phyloP scores from a whole-genome alignment of 2,113 vertebrate genomes.

The Manacus vitellinus region DNA sequence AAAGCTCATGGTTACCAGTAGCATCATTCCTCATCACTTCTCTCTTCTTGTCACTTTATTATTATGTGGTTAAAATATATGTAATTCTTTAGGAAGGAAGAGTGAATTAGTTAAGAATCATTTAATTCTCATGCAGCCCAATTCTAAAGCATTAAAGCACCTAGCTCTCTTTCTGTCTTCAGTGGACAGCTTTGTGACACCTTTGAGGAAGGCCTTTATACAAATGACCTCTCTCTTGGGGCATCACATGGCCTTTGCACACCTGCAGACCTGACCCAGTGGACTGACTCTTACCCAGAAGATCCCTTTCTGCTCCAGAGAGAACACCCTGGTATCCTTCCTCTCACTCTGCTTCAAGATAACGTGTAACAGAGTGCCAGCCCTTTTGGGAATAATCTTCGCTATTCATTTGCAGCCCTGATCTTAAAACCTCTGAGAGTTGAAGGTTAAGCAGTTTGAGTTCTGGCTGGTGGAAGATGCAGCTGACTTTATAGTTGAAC shows the following conservation, averaged over 20 bases:
- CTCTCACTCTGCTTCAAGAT: rapidly evolving
- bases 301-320: not conserved
- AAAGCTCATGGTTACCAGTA: not conserved
- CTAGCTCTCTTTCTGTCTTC: not conserved
- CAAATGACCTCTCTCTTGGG: not conserved
- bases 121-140: not conserved
- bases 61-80: not conserved
- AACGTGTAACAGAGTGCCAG: not conserved
- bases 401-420: not conserved
- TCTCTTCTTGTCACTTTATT: not conserved
- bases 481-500: not conserved
- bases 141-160: not conserved
- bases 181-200: not conserved
- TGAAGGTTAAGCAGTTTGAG: constrained; percentile 4
- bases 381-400: not conserved
- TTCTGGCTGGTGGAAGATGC: not conserved
- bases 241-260: not conserved
- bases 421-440: not conserved
- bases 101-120: not conserved
- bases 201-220: not conserved
- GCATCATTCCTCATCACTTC: not conserved
- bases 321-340: not conserved
- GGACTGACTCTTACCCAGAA: not conserved
- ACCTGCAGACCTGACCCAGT: rapidly evolving
- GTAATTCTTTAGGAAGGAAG: not conserved